These are phyloP conservation scores for Aethes cnicana DNA, from an alignment of 2,888 invertebrate genomes.

Conservation along the genomic window DNA sequence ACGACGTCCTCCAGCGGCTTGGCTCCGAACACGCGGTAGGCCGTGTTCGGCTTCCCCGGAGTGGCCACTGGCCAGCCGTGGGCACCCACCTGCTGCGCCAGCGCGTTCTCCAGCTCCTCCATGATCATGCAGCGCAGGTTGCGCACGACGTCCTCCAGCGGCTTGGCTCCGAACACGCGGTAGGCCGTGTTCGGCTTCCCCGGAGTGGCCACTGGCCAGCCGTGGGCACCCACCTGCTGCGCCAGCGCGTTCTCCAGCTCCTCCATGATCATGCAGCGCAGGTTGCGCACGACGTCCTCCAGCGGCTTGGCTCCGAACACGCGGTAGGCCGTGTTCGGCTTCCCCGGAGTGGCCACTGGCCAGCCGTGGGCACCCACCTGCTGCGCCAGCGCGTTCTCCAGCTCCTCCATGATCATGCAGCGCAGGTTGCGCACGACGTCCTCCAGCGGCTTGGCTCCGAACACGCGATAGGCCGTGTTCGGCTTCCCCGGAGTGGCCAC, in stretches of 20 bases:
- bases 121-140: slow-evolving; percentile 95
- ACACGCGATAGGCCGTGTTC: slow-evolving; percentile 97
- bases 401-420: slow-evolving; percentile 96
- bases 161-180: slow-evolving; percentile 98
- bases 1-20: slow-evolving; percentile 98
- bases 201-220: too few relatives aligned
- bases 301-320: slow-evolving; percentile 98
- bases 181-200: slow-evolving; percentile 98
- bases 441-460: slow-evolving; percentile 97
- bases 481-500: too few relatives aligned
- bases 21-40: slow-evolving; percentile 98
- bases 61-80: too few relatives aligned
- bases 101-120: slow-evolving; percentile 96
- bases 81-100: slow-evolving; percentile 91
- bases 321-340: slow-evolving; percentile 97
- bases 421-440: slow-evolving; percentile 96
- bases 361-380: slow-evolving; percentile 81
- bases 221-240: slow-evolving; percentile 86
- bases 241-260: slow-evolving; percentile 96
- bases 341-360: too few relatives aligned
- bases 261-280: slow-evolving; percentile 95
- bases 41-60: slow-evolving; percentile 96
- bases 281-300: slow-evolving; percentile 96
- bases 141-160: slow-evolving; percentile 96
- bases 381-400: slow-evolving; percentile 95